Evolutionary conservation across 2,797 vertebrate species (phyloP), one percentile per base, ranked within the genome.

Genomic region (Enteromius paludinosus): DNA sequence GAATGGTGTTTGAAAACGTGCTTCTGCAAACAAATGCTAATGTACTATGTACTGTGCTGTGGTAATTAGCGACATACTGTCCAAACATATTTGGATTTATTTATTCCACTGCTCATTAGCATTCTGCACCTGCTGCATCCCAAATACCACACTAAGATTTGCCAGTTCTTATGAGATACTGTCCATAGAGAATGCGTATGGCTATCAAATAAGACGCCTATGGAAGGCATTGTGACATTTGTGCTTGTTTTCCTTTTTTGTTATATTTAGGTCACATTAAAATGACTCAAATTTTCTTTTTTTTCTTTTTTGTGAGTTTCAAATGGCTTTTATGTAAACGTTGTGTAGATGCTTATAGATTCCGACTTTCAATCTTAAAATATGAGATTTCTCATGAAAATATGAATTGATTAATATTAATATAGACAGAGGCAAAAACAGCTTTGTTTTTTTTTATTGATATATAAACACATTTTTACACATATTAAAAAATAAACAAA

Each of bases 31-130:
- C 33, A 35, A 61, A 28, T 28, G 59, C 11, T 61, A 61, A 61
- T 74, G n/a, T 38, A n/a, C 17, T 23, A 38, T 6, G 10, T 43
- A 23, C 12, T 28, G n/a, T 73, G 71, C 49, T 23, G 35, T 5
- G 9, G 35, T 43, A 28, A 79, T 20, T 56, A n/a, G 25, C 45
- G 25, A 18, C 7, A 33, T 7, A 47, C 23, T 43, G 12, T 62
- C 52, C 41, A 80, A 23, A 47, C 20, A 71, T 70, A 71, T 72
- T 81, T 72, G 12, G 14, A 52, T 20, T 41, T 12, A 38, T 59
- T 76, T 11, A 33, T 20, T 35, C 11, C 15, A 17, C 12, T 35
- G 10, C 41, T 73, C 56, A 72, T 62, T 80, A n/a, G 25, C 54
- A 72, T 80, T 72, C 54, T 62, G 68, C 41, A 62, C 11, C 18